Conservation (phyloP, 1,140 invertebrate genomes). For the Chrysoperla carnea region DNA sequence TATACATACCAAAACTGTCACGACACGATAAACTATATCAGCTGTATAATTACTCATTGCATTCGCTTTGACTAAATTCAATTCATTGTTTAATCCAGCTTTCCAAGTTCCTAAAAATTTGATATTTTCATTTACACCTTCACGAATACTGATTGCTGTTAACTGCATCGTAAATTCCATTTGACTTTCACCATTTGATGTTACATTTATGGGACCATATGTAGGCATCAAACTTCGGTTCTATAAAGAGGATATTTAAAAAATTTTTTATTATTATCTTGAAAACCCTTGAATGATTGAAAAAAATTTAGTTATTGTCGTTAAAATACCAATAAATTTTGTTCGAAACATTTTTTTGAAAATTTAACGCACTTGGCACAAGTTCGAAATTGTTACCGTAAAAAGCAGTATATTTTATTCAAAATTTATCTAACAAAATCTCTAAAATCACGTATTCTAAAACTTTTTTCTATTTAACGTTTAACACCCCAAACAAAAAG, state of each 20-base stretch:
- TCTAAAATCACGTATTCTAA: too few species aligned
- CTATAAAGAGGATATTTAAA: constrained; percentile 20
- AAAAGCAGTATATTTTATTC: too few species aligned
- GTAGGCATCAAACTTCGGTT: constrained; percentile 36
- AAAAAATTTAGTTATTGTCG: too few species aligned
- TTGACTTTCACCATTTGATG: constrained; percentile 47
- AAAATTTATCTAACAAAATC: too few species aligned
- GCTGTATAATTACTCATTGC: constrained; percentile 58
- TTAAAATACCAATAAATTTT: too few species aligned
- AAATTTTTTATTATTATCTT: too few species aligned
- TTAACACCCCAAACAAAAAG: too few species aligned
- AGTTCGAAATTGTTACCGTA: too few species aligned
- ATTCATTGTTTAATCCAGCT: constrained; percentile 41
- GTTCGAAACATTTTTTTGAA: too few species aligned
- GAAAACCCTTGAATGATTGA: too few species aligned
- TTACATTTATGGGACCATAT: constrained; percentile 34
- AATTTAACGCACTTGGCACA: too few species aligned
- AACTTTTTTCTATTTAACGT: too few species aligned
- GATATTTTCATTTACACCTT: constrained; percentile 42
- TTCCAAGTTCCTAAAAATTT: constrained; percentile 44
- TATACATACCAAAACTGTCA: constrained; percentile 44
- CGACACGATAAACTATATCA: constrained; percentile 61
- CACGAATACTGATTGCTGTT: constrained; percentile 40
- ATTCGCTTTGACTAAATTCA: constrained; percentile 38
- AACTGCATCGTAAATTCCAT: constrained; percentile 55